These are phyloP conservation scores for Aproaerema taeniolella DNA, from an alignment of 2,888 invertebrate species.

Conservation along the genomic window DNA sequence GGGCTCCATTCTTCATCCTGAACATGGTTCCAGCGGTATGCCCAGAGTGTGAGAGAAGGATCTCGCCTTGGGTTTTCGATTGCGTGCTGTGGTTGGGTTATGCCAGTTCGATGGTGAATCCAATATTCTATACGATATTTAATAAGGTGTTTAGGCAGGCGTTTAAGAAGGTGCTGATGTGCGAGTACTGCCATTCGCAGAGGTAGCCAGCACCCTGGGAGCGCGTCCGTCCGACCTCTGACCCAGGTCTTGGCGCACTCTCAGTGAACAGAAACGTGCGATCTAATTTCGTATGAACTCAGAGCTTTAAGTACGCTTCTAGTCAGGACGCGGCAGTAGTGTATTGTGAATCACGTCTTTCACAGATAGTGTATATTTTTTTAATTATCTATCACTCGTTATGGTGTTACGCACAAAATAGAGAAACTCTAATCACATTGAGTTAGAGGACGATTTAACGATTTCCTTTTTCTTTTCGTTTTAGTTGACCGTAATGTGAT, in stretches of 20 bases:
- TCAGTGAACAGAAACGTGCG: slow-evolving; percentile 64
- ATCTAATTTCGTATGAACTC: slow-evolving; percentile 60
- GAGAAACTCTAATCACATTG: too few species aligned
- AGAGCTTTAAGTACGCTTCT: slow-evolving; percentile 50
- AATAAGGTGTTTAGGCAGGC: slow-evolving; percentile 95
- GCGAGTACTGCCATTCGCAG: slow-evolving; percentile 80
- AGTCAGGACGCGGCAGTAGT: slow-evolving; percentile 26
- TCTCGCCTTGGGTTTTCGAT: slow-evolving; percentile 88
- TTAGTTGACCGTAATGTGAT: too few species aligned
- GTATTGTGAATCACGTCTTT: slow-evolving; percentile 9
- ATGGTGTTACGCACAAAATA: not conserved
- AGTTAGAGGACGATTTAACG: too few species aligned
- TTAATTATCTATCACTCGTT: not conserved
- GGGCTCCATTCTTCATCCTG: slow-evolving; percentile 97
- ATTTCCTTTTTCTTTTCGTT: too few species aligned
- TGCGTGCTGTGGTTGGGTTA: slow-evolving; percentile 96
- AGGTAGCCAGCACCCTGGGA: slow-evolving; percentile 75
- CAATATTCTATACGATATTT: slow-evolving; percentile 97
- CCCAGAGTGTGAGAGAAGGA: slow-evolving; percentile 85
- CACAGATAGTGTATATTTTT: not conserved
- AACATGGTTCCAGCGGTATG: slow-evolving; percentile 92
- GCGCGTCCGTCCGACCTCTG: slow-evolving; percentile 66
- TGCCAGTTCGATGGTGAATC: slow-evolving; percentile 96
- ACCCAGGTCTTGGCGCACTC: slow-evolving; percentile 66
- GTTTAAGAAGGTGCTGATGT: slow-evolving; percentile 90